Evolutionary conservation across 2,797 vertebrate genomes (phyloP).

Genomic region (Argentina silus): DNA sequence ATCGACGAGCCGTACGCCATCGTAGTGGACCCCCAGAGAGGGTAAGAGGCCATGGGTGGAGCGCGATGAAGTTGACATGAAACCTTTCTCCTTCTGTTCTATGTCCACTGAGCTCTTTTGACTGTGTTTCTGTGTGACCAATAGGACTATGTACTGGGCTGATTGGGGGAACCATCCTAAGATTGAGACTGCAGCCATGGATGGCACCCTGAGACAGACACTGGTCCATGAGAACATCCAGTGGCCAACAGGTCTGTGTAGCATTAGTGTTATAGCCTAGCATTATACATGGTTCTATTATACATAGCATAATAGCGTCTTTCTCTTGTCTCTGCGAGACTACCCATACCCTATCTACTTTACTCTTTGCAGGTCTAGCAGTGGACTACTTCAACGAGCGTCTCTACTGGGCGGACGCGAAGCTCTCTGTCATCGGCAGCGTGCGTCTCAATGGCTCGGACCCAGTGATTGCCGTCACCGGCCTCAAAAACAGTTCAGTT

Average conservation of each 20-base stretch:
- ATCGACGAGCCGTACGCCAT: constrained; percentile 96
- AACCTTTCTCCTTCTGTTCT: not conserved
- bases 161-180: constrained; percentile 99
- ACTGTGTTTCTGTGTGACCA: constrained; percentile 10
- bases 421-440: constrained; percentile 93
- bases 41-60: constrained; percentile 67
- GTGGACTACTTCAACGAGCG: constrained; percentile 97
- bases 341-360: not conserved
- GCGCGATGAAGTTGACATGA: not conserved
- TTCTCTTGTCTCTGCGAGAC: not conserved
- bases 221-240: constrained; percentile 95
- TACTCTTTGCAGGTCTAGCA: constrained; percentile 83
- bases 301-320: not conserved
- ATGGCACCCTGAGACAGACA: constrained; percentile 91
- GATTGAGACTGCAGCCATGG: constrained; percentile 97
- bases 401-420: constrained; percentile 97
- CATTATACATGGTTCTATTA: not conserved
- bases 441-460: constrained; percentile 92
- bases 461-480: constrained; percentile 87
- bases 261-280: not conserved
- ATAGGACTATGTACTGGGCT: constrained; percentile 97
- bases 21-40: constrained; percentile 90
- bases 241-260: constrained; percentile 90
- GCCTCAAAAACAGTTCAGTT: constrained; percentile 88
- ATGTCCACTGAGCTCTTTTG: not conserved